Evolutionary conservation across 2,797 vertebrate genomes (phyloP), one percentile per base, ranked within the genome.

Genomic region (Agapornis canus): DNA sequence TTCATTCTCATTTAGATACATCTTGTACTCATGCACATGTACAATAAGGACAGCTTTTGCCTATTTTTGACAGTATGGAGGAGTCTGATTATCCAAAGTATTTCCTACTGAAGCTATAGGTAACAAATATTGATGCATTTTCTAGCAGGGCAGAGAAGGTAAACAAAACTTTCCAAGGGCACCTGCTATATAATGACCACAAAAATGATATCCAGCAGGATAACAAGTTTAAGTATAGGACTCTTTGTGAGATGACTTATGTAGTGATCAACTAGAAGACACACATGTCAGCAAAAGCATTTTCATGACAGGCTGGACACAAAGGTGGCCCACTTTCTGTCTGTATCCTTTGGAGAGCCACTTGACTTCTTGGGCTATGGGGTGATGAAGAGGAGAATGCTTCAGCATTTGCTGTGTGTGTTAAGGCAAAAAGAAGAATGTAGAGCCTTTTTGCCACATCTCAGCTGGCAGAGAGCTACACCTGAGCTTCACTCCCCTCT

Each of bases 1-100:
- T 92, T 94, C 89, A 63, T 97, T 94, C 92, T 93, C 92, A 86
- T 95, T 93, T 94, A 87, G 89, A 78, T 88, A 48, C 40, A 92
- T 72, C 54, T 35, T 72, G 65, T 87, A 63, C 85, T 87, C 69
- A 9, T 57, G 69, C 48, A 85, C 82, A 83, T 0, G 0, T 26
- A 54, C 42, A 61, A 26, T 71, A 81, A 90, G 78, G 68, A 86
- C 27, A 66, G 31, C 1, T 77, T 90, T 89, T 71, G 43, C 48
- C 52, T 64, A 4, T 31, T 95, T 94, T 80, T 93, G 81, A 82
- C 70, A 73, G 40, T 4, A 40, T 42, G 61, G 86, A 89, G 29
- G 61, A 83, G 22, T 18, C 49, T 70, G 90, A 84, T 79, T 70
- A 91, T 63, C 39, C 57, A 48, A 65, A 85, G 63, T 18, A 17